Base-by-base conservation (phyloP, 2,888 invertebrate species). In the Torymus auratus region DNA sequence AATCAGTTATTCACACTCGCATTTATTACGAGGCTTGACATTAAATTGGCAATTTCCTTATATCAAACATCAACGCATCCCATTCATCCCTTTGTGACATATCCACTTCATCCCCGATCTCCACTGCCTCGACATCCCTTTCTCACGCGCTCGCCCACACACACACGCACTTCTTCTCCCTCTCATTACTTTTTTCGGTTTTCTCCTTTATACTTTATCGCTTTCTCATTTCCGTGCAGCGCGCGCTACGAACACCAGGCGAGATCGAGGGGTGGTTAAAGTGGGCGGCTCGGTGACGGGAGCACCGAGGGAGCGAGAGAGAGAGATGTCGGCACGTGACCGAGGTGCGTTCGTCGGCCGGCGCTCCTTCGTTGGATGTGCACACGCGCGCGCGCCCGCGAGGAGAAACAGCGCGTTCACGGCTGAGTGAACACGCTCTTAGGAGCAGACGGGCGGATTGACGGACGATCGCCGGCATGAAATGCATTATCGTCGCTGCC, bases 241-340 rank as follows among this genome's bases (percentile, higher is more conserved):
- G 20, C 28, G 52, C 17, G 17, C 52, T 15, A 28, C 28, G 17
- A n/a, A 23, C 58, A n/a, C 60, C 50, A 28, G 12, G 58, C 53
- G n/a, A 17, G 2, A 41, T 12, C 62, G 83, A 81, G 81, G 84
- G 88, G 86, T 84, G 88, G 85, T 85, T 85, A 88, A 89, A 89
- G 89, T 89, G 88, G 89, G 88, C 87, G 88, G 88, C 88, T 89
- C 85, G 85, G 87, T 86, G 87, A 88, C 88, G 86, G 81, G 81
- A 78, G 71, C 78, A 75, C 50, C 76, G 72, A 67, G 81, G 82
- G 83, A 83, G 83, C 83, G 83, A 81, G 84, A 84, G 83, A 82
- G 80, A 81, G 83, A 69, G 58, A 75, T 73, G 10, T 61, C 70
- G 83, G 83, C 89, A 89, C 89, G 89, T 89, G 89, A 86, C 89